Conservation (phyloP, 2,888 invertebrate species). For the Strigamia transsilvanica region DNA sequence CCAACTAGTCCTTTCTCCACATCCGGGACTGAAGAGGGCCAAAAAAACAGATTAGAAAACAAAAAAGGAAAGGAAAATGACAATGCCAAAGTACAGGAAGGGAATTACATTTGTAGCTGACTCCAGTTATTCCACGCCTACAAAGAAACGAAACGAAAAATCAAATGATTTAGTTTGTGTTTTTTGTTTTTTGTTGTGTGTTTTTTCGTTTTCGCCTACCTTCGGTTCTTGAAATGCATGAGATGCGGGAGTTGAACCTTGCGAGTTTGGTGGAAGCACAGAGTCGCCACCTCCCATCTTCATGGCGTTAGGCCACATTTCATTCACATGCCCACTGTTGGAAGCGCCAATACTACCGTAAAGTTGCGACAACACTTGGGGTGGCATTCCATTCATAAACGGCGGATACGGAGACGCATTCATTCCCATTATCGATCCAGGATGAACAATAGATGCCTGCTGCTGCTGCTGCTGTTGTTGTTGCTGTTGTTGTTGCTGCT, state of each 20-base stretch:
- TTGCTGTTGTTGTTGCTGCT: no score
- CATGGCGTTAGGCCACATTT: conserved; percentile 29
- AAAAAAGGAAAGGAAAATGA: not conserved
- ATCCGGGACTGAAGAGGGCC: conserved; percentile 2
- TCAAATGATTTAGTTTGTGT: no score
- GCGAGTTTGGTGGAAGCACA: conserved; percentile 1
- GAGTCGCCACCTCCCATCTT: conserved; percentile 52
- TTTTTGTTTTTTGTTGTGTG: no score
- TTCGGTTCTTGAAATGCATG: conserved; percentile 41
- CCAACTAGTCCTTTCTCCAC: no score
- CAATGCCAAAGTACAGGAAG: not conserved
- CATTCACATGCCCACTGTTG: conserved; percentile 40
- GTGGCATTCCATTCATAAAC: conserved; percentile 58
- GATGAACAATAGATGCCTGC: no score
- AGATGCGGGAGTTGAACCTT: conserved; percentile 10
- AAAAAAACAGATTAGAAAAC: conserved; percentile 11
- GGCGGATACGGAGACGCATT: conserved; percentile 55
- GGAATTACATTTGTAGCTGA: conserved; percentile 50
- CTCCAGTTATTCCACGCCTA: conserved; percentile 51
- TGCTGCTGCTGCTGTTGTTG: no score
- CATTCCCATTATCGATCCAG: conserved; percentile 18
- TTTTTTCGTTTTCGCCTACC: not conserved
- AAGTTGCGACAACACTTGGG: conserved; percentile 55
- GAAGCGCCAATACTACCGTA: conserved; percentile 7
- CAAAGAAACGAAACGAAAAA: not conserved